Percentiles rank a stretch among this genome's conserved stretches.
phyloP scores from a whole-genome alignment of 1,140 invertebrate genomes.

The Capitella teleta region DNA sequence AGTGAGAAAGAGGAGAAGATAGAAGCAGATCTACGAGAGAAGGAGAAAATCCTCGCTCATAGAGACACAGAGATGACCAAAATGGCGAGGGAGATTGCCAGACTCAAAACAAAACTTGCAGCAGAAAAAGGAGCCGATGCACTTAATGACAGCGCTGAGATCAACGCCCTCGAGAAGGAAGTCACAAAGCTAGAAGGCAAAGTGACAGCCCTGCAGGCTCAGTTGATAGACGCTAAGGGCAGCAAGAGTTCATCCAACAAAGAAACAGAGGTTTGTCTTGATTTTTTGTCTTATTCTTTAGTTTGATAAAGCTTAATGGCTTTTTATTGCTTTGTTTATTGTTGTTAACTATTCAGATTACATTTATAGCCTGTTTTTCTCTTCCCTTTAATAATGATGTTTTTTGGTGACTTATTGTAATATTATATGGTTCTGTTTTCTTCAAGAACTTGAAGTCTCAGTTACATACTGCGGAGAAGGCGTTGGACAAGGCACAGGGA shows the following conservation, averaged over 20 bases:
- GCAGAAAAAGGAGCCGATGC: too few relatives aligned
- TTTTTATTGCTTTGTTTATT: too few relatives aligned
- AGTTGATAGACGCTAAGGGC: background rate
- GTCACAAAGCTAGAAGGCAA: background rate
- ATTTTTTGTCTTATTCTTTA: too few relatives aligned
- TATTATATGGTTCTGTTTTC: background rate
- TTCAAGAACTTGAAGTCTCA: background rate
- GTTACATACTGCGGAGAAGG: background rate
- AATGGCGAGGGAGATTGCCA: background rate
- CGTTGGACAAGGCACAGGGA: constrained; percentile 11
- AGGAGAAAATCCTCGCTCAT: background rate
- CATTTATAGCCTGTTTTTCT: background rate
- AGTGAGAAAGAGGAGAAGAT: background rate
- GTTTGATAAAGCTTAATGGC: too few relatives aligned
- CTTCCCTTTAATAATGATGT: background rate
- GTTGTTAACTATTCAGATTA: too few relatives aligned
- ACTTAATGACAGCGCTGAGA: background rate
- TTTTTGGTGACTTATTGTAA: background rate
- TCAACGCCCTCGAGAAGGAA: background rate
- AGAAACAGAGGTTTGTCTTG: too few relatives aligned
- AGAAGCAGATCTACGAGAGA: background rate
- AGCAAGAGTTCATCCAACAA: background rate
- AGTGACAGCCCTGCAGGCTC: background rate
- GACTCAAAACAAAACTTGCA: background rate
- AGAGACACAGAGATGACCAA: background rate